Evolutionary conservation across 2,797 vertebrate species (phyloP).

Genomic region (Pseudomugil tenellus): DNA sequence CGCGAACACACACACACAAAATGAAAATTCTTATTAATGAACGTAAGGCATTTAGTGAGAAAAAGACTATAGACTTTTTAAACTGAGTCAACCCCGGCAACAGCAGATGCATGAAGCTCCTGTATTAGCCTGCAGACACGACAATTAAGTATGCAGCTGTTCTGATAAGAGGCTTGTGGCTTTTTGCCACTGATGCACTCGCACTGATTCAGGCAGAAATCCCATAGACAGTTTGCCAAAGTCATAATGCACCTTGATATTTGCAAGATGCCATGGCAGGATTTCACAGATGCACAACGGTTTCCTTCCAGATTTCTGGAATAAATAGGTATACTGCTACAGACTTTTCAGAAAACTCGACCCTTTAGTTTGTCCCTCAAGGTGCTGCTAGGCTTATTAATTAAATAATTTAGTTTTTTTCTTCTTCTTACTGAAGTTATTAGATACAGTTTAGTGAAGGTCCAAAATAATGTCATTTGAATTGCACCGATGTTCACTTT

Average conservation of each 20-base stretch:
- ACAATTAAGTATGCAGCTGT: conserved; percentile 53
- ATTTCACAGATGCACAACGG: neutral
- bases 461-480: conserved; percentile 22
- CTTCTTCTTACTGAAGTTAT: conserved; percentile 5
- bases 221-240: conserved; percentile 41
- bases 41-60: conserved; percentile 22
- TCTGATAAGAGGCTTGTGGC: conserved; percentile 58
- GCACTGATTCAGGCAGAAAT: conserved; percentile 63
- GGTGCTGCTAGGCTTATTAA: neutral
- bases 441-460: neutral
- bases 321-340: neutral
- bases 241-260: conserved; percentile 46
- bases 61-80: conserved; percentile 10
- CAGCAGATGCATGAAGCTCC: conserved; percentile 33
- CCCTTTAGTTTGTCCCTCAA: neutral
- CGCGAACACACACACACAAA: conserved; percentile 2
- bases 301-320: conserved; percentile 11
- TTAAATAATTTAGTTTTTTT: conserved; percentile 3
- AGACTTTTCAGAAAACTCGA: neutral
- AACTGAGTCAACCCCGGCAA: conserved; percentile 35
- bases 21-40: conserved; percentile 23
- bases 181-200: conserved; percentile 69
- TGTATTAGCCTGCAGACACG: conserved; percentile 52
- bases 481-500: conserved; percentile 3
- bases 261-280: conserved; percentile 20